Evolutionary conservation across 1,140 invertebrate species (phyloP).

Genomic region (Drosophila dunni): DNA sequence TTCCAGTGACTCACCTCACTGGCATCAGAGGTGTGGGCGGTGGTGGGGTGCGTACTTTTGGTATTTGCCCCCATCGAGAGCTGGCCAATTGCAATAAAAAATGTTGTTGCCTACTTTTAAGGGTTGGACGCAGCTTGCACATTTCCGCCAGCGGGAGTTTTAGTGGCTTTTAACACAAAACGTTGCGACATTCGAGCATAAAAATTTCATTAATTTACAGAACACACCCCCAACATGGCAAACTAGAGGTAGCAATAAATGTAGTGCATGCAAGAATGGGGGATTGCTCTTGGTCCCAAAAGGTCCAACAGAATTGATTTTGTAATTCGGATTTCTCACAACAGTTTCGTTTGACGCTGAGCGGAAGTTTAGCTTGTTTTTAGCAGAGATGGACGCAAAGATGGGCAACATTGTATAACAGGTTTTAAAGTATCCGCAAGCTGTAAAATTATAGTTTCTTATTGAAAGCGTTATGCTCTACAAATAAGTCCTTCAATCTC

Average conservation of each 20-base stretch:
- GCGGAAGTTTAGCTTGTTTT: slow-evolving; percentile 13
- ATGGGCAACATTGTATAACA: background rate
- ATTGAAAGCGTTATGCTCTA: too few relatives aligned
- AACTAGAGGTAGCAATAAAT: slow-evolving; percentile 33
- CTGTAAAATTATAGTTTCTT: background rate
- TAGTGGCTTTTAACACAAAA: slow-evolving; percentile 66
- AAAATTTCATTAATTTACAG: slow-evolving; percentile 73
- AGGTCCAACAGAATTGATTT: slow-evolving; percentile 65
- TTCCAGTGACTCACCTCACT: slow-evolving; percentile 64
- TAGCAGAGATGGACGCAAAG: background rate
- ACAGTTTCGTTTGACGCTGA: slow-evolving; percentile 10
- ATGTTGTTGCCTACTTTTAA: slow-evolving; percentile 72
- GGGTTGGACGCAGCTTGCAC: slow-evolving; percentile 66
- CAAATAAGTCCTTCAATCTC: too few relatives aligned
- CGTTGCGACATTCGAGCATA: slow-evolving; percentile 59
- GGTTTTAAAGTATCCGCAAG: background rate
- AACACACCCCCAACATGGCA: slow-evolving; percentile 45
- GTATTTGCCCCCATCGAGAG: background rate
- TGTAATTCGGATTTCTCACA: slow-evolving; percentile 64
- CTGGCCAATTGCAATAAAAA: slow-evolving; percentile 66
- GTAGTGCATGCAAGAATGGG: background rate
- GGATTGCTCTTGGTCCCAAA: slow-evolving; percentile 26
- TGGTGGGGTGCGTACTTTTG: slow-evolving; percentile 23
- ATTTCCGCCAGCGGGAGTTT: slow-evolving; percentile 48
- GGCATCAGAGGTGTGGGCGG: slow-evolving; percentile 6